phyloP scores from a whole-genome alignment of 2,888 invertebrate genomes.

The Drosophila percnosoma region DNA sequence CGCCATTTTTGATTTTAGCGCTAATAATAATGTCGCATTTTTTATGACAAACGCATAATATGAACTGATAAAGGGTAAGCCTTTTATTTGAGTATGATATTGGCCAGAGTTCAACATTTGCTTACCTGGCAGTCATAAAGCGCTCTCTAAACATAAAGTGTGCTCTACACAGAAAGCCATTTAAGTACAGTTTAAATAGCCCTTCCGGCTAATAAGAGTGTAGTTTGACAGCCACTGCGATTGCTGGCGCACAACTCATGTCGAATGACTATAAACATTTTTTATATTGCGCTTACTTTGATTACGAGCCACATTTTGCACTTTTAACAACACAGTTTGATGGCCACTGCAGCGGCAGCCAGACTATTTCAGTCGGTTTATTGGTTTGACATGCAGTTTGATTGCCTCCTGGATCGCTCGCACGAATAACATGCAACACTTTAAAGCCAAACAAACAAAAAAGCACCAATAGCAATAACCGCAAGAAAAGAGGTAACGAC shows the following conservation, averaged over 20 bases:
- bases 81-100: not conserved
- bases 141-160: not conserved
- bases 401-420: conserved; percentile 38
- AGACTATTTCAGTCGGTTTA: conserved; percentile 32
- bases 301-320: conserved; percentile 56
- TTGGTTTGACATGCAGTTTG: conserved; percentile 74
- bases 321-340: conserved; percentile 69
- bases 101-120: not conserved
- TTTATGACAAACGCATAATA: not conserved
- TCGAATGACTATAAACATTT: conserved; percentile 47
- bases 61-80: not conserved
- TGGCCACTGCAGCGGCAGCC: conserved; percentile 42
- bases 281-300: conserved; percentile 61
- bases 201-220: conserved; percentile 46
- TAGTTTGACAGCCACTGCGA: conserved; percentile 35
- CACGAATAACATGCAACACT: conserved; percentile 79
- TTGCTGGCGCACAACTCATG: conserved; percentile 3
- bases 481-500: conserved; percentile 48
- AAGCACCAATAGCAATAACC: not conserved
- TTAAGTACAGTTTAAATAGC: conserved; percentile 43
- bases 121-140: not conserved
- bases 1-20: not conserved
- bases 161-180: conserved; percentile 1
- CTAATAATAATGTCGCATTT: not conserved
- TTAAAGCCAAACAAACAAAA: conserved; percentile 24